Evolutionary conservation across 2,888 invertebrate species (phyloP).

Genomic region (Xanthia togata): DNA sequence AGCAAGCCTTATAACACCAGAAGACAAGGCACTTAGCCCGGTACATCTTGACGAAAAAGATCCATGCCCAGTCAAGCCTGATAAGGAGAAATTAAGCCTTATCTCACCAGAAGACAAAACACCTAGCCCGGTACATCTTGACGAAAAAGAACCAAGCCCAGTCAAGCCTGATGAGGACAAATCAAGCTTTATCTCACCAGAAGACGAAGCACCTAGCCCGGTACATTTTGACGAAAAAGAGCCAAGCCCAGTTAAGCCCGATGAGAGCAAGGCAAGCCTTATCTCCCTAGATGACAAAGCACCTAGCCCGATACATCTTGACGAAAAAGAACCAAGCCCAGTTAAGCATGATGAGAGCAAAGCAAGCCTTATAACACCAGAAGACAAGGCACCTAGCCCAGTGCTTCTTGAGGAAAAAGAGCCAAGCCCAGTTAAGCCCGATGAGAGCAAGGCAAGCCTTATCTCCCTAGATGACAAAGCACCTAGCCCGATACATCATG

Average conservation of each 20-base stretch:
- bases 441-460: too few relatives aligned
- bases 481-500: background rate
- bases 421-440: background rate
- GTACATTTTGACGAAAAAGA: background rate
- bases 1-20: background rate
- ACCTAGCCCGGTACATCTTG: too few relatives aligned
- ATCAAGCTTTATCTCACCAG: background rate
- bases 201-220: background rate
- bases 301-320: background rate
- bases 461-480: too few relatives aligned
- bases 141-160: background rate
- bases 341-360: too few relatives aligned
- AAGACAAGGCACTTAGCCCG: accelerated
- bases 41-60: background rate
- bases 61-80: background rate
- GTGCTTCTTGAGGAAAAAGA: background rate
- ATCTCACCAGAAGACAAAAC: background rate
- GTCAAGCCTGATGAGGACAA: background rate
- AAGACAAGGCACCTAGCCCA: accelerated
- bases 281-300: too few relatives aligned
- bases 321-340: background rate
- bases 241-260: background rate
- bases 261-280: too few relatives aligned
- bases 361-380: background rate
- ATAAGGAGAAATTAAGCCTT: background rate